These are phyloP conservation scores for Macropus fuliginosus DNA, from an alignment of 2,797 vertebrate genomes.

Conservation along the genomic window DNA sequence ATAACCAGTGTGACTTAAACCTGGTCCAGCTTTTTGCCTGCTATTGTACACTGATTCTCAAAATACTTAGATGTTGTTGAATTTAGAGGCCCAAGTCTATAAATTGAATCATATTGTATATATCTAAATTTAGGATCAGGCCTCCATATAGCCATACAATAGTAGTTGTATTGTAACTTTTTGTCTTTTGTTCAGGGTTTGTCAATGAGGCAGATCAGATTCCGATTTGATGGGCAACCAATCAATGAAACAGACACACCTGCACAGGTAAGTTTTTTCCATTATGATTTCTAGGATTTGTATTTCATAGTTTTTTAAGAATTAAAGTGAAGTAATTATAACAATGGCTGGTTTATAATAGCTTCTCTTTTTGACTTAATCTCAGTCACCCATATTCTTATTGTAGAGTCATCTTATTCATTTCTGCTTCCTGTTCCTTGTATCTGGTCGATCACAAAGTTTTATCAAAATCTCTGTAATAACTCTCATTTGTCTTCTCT, in stretches of 20 bases:
- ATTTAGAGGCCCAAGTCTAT: not conserved
- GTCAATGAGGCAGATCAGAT: conserved; percentile 99
- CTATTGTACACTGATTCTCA: not conserved
- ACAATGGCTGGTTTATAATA: not conserved
- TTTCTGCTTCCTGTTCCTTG: not conserved
- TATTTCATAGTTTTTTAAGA: not conserved
- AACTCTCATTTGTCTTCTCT: not conserved
- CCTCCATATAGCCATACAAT: not conserved
- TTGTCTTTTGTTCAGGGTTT: conserved; percentile 90
- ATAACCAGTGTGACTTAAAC: not conserved
- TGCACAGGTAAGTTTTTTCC: conserved; percentile 91
- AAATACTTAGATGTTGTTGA: not conserved
- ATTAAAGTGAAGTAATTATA: not conserved
- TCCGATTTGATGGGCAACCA: conserved; percentile 99
- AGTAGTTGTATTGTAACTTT: conserved; percentile 36
- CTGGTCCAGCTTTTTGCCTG: not conserved
- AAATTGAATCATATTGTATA: not conserved
- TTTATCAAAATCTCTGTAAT: not conserved
- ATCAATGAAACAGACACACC: conserved; percentile 99
- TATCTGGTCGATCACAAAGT: not conserved
- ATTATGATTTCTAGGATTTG: conserved; percentile 29
- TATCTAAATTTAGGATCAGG: not conserved
- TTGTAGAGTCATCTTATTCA: not conserved
- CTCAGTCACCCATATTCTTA: not conserved
- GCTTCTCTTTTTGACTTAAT: not conserved